Evolutionary conservation across 2,888 invertebrate genomes (phyloP).

Genomic region (Chrysomela aeneicollis): DNA sequence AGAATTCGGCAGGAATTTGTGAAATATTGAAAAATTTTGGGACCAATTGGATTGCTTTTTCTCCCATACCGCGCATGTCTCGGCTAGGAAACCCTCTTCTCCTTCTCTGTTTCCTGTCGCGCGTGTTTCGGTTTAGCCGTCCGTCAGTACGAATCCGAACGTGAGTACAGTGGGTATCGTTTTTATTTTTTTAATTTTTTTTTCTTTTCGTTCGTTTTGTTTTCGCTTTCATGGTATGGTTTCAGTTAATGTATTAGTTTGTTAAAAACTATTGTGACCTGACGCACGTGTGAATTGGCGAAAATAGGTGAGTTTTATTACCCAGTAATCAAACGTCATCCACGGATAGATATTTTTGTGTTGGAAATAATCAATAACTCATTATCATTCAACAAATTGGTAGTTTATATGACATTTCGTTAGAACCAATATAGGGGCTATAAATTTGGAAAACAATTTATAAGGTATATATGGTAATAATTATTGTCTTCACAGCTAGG

Average conservation of each 20-base stretch:
- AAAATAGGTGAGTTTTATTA: slow-evolving; percentile 42
- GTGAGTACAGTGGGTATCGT: slow-evolving; percentile 46
- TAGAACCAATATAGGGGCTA: slow-evolving; percentile 8
- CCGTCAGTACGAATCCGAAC: slow-evolving; percentile 46
- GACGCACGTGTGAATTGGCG: slow-evolving; percentile 35
- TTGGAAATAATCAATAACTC: slow-evolving; percentile 32
- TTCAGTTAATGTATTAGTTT: slow-evolving; percentile 33
- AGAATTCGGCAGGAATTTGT: not conserved
- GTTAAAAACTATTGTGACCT: slow-evolving; percentile 36
- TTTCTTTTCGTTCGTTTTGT: slow-evolving; percentile 52
- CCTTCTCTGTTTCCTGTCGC: slow-evolving; percentile 26
- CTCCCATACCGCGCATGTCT: slow-evolving; percentile 26
- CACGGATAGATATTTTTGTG: slow-evolving; percentile 21
- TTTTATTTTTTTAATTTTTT: slow-evolving; percentile 51
- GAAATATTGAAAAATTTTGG: not conserved
- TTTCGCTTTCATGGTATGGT: slow-evolving; percentile 49
- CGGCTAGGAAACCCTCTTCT: slow-evolving; percentile 21
- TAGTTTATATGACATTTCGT: slow-evolving; percentile 14
- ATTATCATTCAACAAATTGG: slow-evolving; percentile 19
- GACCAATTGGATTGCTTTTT: not conserved
- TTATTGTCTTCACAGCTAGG: not conserved
- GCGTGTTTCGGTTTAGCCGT: slow-evolving; percentile 28
- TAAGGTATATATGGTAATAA: not conserved
- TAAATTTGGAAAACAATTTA: slow-evolving; percentile 3
- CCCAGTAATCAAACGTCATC: slow-evolving; percentile 20